Percentiles rank a stretch among this genome's conserved stretches.
Conservation (phyloP, 2,113 vertebrate species). For the Poeciliopsis prolifica region DNA sequence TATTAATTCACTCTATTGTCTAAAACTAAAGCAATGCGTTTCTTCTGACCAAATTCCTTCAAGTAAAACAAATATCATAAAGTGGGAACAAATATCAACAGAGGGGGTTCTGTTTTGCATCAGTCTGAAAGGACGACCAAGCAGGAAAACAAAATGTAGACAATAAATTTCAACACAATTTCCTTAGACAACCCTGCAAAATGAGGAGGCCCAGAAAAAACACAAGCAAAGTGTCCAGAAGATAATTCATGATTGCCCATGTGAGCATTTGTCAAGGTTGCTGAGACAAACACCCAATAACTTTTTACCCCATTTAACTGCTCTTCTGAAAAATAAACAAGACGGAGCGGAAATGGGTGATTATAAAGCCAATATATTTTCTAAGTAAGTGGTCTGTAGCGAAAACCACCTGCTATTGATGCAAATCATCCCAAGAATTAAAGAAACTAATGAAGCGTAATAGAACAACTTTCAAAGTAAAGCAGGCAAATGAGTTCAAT, state of each 20-base stretch:
- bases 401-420: neutral
- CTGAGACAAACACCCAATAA: constrained; percentile 62
- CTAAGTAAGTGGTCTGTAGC: neutral
- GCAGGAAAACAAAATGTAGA: constrained; percentile 62
- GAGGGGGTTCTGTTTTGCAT: constrained; percentile 73
- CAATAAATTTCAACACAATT: constrained; percentile 76
- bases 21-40: constrained; percentile 73
- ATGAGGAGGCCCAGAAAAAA: constrained; percentile 56
- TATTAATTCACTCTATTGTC: constrained; percentile 65
- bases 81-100: constrained; percentile 61
- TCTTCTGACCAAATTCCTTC: constrained; percentile 72
- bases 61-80: constrained; percentile 78
- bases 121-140: constrained; percentile 65
- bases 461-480: constrained; percentile 12
- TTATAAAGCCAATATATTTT: constrained; percentile 17
- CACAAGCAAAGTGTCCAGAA: constrained; percentile 68
- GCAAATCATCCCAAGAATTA: constrained; percentile 7
- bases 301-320: constrained; percentile 39
- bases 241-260: constrained; percentile 63
- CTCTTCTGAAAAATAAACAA: constrained; percentile 63
- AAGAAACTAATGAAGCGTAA: constrained; percentile 14
- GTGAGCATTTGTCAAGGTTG: constrained; percentile 53
- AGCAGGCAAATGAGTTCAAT: constrained; percentile 39
- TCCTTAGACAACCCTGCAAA: constrained; percentile 45
- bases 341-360: constrained; percentile 2